phyloP scores from a whole-genome alignment of 2,113 vertebrate species.

The Mastomys coucha region DNA sequence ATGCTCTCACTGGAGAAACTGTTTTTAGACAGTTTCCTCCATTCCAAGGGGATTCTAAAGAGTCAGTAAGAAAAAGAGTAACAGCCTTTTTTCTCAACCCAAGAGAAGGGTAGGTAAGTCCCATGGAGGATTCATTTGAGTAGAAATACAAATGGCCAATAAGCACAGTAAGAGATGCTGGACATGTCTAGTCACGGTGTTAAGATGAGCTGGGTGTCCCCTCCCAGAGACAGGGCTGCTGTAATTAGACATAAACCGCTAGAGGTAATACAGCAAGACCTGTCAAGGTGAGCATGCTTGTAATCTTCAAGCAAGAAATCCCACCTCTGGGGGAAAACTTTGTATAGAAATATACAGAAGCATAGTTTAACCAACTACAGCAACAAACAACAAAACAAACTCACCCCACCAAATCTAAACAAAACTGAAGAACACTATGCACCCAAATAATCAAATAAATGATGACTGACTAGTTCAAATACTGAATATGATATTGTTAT shows the following conservation, averaged over 20 bases:
- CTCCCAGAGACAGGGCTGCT: background rate
- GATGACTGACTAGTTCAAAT: background rate
- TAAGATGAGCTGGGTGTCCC: background rate
- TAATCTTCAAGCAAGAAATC: background rate
- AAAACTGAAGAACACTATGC: background rate
- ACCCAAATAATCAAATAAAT: background rate
- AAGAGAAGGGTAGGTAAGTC: background rate
- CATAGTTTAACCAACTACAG: too few relatives aligned
- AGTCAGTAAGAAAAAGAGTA: background rate
- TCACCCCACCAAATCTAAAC: background rate
- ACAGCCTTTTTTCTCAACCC: background rate
- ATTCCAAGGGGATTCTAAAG: background rate
- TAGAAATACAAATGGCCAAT: background rate
- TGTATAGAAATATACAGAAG: constrained; percentile 3
- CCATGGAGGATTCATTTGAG: background rate
- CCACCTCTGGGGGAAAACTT: background rate
- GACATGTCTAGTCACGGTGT: background rate
- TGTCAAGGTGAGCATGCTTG: background rate
- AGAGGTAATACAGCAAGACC: background rate
- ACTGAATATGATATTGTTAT: background rate
- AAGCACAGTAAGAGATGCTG: background rate
- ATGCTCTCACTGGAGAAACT: fast-evolving
- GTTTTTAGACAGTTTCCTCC: background rate
- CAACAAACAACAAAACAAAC: background rate
- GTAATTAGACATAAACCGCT: background rate